These are phyloP conservation scores for Manis crassicaudata DNA, from an alignment of 2,797 vertebrate genomes.

Conservation along the genomic window DNA sequence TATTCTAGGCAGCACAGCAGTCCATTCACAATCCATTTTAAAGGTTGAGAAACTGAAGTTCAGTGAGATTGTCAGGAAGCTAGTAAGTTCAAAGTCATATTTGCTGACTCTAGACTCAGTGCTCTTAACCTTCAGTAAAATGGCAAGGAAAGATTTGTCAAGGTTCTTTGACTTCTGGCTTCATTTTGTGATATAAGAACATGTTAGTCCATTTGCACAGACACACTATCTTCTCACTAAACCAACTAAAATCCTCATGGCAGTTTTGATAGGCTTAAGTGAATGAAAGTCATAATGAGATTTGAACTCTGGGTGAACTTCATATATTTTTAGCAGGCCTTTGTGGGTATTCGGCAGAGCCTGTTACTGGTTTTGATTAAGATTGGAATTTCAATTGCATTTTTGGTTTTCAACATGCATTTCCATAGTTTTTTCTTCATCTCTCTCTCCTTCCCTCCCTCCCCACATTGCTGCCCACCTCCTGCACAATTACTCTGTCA, in stretches of 20 bases:
- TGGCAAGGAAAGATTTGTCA: background rate
- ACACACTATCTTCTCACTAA: background rate
- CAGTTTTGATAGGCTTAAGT: background rate
- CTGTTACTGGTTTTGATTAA: conserved; percentile 56
- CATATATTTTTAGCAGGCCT: conserved; percentile 57
- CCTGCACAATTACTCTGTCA: background rate
- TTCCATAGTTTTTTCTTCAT: background rate
- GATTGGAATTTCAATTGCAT: conserved; percentile 56
- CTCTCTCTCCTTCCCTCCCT: fast-evolving
- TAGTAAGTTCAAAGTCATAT: background rate
- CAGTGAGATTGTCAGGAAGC: background rate
- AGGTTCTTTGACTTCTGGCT: background rate
- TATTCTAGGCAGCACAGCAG: background rate
- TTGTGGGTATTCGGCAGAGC: conserved; percentile 18
- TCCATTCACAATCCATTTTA: background rate
- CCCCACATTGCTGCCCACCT: background rate
- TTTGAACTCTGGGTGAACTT: conserved; percentile 70
- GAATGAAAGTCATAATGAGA: conserved; percentile 41
- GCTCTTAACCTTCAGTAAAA: background rate
- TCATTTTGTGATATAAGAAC: background rate
- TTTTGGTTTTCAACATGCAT: conserved; percentile 38
- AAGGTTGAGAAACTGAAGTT: background rate
- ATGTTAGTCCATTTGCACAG: background rate
- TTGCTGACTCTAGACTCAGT: background rate
- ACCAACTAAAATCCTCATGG: background rate